Conservation (phyloP, 2,888 invertebrate genomes). For the Drosophila basisetae region DNA sequence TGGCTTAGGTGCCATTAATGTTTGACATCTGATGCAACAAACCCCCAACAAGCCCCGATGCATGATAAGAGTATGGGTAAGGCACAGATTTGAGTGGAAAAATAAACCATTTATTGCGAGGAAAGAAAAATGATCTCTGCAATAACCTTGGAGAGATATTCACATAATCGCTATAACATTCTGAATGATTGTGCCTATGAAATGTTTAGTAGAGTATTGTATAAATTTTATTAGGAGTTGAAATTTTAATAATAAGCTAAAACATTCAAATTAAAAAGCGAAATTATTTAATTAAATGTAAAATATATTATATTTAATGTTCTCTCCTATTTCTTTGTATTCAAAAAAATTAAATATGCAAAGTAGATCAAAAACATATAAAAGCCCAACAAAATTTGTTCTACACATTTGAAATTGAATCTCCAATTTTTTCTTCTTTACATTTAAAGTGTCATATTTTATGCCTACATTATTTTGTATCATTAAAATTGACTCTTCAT, state of each 20-base stretch:
- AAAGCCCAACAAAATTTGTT: background rate
- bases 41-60: slow-evolving; percentile 6
- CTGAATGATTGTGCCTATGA: background rate
- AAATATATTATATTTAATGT: background rate
- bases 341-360: background rate
- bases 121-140: rapidly evolving
- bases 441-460: background rate
- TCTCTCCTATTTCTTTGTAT: background rate
- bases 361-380: background rate
- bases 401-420: background rate
- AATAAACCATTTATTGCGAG: slow-evolving; percentile 54
- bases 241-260: background rate
- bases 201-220: background rate
- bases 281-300: background rate
- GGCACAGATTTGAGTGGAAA: slow-evolving; percentile 30
- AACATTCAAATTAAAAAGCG: background rate
- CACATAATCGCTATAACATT: background rate
- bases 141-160: background rate
- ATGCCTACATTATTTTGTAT: background rate
- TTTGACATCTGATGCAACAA: slow-evolving; percentile 51
- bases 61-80: slow-evolving; percentile 11
- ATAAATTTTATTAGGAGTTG: background rate
- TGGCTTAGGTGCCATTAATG: slow-evolving; percentile 24
- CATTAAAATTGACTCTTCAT: background rate
- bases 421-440: background rate